A percentile compares a stretch with the other conserved stretches of the same genome.
These are phyloP conservation scores for Hemistola chrysoprasaria DNA, from an alignment of 2,888 invertebrate species.

Conservation along the genomic window DNA sequence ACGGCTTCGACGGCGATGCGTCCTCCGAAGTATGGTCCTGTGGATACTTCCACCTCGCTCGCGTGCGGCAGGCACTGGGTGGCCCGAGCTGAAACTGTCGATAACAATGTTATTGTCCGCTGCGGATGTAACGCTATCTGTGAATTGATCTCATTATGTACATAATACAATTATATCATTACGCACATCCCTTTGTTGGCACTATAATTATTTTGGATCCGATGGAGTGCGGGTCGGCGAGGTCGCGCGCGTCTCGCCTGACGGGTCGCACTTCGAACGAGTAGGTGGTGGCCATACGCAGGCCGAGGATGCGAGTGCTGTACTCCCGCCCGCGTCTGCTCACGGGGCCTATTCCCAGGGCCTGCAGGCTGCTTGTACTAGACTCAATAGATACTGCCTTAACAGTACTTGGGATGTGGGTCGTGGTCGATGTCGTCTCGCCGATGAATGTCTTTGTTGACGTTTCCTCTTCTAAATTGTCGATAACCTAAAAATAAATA, in stretches of 20 bases:
- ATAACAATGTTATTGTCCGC: constrained; percentile 16
- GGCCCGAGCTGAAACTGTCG: constrained; percentile 89
- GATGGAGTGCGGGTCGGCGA: constrained; percentile 78
- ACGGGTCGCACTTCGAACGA: constrained; percentile 88
- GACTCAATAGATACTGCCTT: constrained; percentile 32
- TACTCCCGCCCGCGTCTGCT: constrained; percentile 65
- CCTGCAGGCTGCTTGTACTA: constrained; percentile 22
- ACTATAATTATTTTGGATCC: constrained; percentile 88
- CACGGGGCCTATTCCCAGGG: constrained; percentile 27
- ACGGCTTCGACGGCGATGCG: constrained; percentile 88
- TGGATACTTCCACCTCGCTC: constrained; percentile 91
- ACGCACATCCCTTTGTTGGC: constrained; percentile 93
- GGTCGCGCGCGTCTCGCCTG: constrained; percentile 74
- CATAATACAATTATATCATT: no score
- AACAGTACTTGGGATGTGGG: constrained; percentile 25
- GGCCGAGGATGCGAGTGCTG: constrained; percentile 84
- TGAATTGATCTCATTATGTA: constrained; percentile 21
- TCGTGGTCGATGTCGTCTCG: constrained; percentile 22
- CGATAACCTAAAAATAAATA: constrained; percentile 54
- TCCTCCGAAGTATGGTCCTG: constrained; percentile 91
- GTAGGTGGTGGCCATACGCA: constrained; percentile 92
- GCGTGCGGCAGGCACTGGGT: constrained; percentile 90
- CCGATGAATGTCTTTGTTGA: constrained; percentile 33
- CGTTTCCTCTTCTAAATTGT: constrained; percentile 59
- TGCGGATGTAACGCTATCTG: constrained; percentile 22